Evolutionary conservation across 2,888 invertebrate species (phyloP).

Genomic region (Lepeophtheirus nordmannii): DNA sequence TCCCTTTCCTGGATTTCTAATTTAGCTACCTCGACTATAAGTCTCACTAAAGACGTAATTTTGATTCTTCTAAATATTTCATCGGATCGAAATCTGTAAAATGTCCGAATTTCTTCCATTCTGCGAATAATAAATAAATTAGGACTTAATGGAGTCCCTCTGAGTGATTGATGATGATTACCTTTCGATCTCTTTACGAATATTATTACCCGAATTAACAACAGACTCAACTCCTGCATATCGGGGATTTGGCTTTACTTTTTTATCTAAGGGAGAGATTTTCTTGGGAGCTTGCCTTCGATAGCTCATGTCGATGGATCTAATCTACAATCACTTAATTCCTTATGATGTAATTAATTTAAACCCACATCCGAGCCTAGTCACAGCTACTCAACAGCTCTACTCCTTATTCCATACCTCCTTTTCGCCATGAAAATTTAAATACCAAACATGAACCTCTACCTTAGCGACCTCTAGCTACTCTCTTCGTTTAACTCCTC

Average conservation of each 20-base stretch:
- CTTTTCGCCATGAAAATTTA: no score
- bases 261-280: constrained; percentile 19
- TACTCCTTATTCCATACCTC: no score
- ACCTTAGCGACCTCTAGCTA: no score
- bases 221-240: constrained; percentile 10
- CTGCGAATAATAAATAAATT: background rate
- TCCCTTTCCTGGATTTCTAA: constrained; percentile 18
- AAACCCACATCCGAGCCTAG: no score
- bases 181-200: constrained; percentile 10
- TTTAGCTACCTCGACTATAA: constrained; percentile 27
- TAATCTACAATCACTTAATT: no score
- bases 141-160: background rate
- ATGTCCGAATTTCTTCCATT: constrained; percentile 22
- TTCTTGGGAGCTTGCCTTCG: background rate
- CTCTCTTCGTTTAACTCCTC: no score
- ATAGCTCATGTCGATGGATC: background rate
- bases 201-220: constrained; percentile 18
- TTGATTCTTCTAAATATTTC: constrained; percentile 28
- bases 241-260: constrained; percentile 19
- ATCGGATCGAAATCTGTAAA: constrained; percentile 27
- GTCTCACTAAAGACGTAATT: constrained; percentile 26
- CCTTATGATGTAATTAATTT: no score
- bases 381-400: no score
- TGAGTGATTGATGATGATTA: background rate
- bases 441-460: no score